phyloP scores from a whole-genome alignment of 2,797 vertebrate species.

The Cottoperca gobio region DNA sequence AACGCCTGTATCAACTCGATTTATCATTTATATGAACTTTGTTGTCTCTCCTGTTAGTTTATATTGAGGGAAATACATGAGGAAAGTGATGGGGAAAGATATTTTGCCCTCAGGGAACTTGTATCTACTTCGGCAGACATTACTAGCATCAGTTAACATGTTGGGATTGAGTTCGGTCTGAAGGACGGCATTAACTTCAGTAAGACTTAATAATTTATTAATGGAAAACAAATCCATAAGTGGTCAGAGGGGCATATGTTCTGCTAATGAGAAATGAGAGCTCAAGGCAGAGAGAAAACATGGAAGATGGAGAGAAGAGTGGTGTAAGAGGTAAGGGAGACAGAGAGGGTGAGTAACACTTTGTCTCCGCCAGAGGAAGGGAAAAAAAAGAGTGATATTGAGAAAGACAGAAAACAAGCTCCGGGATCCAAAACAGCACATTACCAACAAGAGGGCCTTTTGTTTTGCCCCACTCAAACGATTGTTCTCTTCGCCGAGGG shows the following conservation, averaged over 20 bases:
- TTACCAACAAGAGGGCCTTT: constrained; percentile 75
- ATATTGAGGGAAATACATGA: constrained; percentile 37
- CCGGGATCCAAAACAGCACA: constrained; percentile 64
- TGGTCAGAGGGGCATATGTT: constrained; percentile 59
- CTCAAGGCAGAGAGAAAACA: constrained; percentile 45
- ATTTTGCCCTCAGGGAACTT: constrained; percentile 45
- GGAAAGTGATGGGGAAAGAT: constrained; percentile 38
- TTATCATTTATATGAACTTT: constrained; percentile 73
- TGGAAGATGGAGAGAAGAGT: constrained; percentile 32
- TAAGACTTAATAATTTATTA: constrained; percentile 55
- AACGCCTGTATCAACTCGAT: constrained; percentile 57
- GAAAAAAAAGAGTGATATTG: constrained; percentile 16
- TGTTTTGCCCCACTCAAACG: constrained; percentile 73
- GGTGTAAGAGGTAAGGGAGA: constrained; percentile 29
- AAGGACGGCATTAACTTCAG: constrained; percentile 59
- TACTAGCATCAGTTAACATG: constrained; percentile 37
- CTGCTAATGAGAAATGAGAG: constrained; percentile 66
- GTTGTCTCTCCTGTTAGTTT: constrained; percentile 50
- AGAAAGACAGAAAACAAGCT: constrained; percentile 61
- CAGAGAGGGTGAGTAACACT: constrained; percentile 50
- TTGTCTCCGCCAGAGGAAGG: constrained; percentile 37
- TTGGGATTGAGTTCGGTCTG: constrained; percentile 48
- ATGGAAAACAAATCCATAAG: constrained; percentile 71
- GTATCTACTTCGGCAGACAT: constrained; percentile 55
- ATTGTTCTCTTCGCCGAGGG: constrained; percentile 80